Evolutionary conservation across 2,113 vertebrate genomes (phyloP).

Genomic region (Brevimyrus niger): DNA sequence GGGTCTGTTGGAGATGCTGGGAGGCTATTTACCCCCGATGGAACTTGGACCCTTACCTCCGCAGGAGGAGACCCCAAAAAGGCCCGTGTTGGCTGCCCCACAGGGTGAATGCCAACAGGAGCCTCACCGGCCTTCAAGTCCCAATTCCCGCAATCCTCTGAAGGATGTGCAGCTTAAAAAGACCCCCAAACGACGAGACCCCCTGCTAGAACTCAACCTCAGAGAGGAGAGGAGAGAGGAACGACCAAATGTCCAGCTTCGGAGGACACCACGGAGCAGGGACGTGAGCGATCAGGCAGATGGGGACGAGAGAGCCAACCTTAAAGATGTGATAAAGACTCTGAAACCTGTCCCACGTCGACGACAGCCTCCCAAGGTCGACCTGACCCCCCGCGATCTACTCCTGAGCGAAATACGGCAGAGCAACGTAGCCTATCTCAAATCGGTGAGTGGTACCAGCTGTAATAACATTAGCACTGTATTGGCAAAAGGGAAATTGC

Average conservation of each 20-base stretch:
- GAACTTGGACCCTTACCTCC: constrained; percentile 34
- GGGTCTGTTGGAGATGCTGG: constrained; percentile 77
- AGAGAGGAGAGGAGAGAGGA: constrained; percentile 60
- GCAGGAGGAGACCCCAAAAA: constrained; percentile 37
- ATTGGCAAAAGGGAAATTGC: not conserved
- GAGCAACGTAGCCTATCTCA: constrained; percentile 88
- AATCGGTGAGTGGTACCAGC: constrained; percentile 59
- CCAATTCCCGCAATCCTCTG: constrained; percentile 29
- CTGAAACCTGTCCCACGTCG: constrained; percentile 81
- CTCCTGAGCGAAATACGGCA: constrained; percentile 83
- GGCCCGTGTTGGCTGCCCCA: constrained; percentile 24
- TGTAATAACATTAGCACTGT: not conserved
- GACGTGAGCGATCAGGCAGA: constrained; percentile 37
- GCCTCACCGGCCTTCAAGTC: constrained; percentile 26
- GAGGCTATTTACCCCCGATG: constrained; percentile 54
- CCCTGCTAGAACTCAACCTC: constrained; percentile 50
- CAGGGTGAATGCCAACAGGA: constrained; percentile 16
- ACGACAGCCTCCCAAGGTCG: constrained; percentile 74
- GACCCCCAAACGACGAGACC: constrained; percentile 56
- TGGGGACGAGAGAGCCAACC: constrained; percentile 69
- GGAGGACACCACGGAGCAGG: constrained; percentile 48
- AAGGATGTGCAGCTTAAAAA: constrained; percentile 60
- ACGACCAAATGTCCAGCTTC: constrained; percentile 53
- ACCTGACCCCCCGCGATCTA: constrained; percentile 79
- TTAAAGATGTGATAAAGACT: constrained; percentile 81